A percentile compares a stretch with the other conserved stretches of the same genome.
phyloP scores from a whole-genome alignment of 2,888 invertebrate species.

The Anaspis maculata region DNA sequence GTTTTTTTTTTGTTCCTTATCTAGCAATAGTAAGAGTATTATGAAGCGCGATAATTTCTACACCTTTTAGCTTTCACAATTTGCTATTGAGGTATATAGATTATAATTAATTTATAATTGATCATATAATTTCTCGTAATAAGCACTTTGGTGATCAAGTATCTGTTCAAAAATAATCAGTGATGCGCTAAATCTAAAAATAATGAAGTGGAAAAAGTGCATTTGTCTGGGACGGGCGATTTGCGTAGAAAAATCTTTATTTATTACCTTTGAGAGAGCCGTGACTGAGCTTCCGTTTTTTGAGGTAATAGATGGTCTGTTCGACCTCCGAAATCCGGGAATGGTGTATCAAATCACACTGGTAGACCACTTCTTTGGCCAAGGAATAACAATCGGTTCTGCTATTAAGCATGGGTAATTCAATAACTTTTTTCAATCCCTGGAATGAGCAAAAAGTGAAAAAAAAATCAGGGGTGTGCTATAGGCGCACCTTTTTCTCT shows the following conservation, averaged over 20 bases:
- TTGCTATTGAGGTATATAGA: too few relatives aligned
- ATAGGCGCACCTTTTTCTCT: slow-evolving; percentile 65
- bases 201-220: slow-evolving; percentile 1
- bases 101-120: too few relatives aligned
- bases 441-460: slow-evolving; percentile 21
- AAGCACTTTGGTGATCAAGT: too few relatives aligned
- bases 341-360: slow-evolving; percentile 78
- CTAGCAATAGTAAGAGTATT: too few relatives aligned
- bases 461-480: too few relatives aligned
- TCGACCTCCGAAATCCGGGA: slow-evolving; percentile 77
- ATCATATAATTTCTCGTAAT: too few relatives aligned
- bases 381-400: slow-evolving; percentile 71
- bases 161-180: background rate
- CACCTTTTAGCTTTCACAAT: too few relatives aligned
- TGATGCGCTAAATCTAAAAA: slow-evolving; percentile 2
- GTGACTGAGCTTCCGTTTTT: slow-evolving; percentile 59
- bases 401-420: slow-evolving; percentile 69
- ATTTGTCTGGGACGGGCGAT: background rate
- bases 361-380: slow-evolving; percentile 76
- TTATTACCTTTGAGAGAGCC: slow-evolving; percentile 30
- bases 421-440: slow-evolving; percentile 58
- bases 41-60: too few relatives aligned
- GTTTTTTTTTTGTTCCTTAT: too few relatives aligned
- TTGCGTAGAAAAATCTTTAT: too few relatives aligned
- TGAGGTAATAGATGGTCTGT: slow-evolving; percentile 78